Evolutionary conservation across 2,797 vertebrate genomes (phyloP).

Genomic region (Chelidonichthys spinosus): DNA sequence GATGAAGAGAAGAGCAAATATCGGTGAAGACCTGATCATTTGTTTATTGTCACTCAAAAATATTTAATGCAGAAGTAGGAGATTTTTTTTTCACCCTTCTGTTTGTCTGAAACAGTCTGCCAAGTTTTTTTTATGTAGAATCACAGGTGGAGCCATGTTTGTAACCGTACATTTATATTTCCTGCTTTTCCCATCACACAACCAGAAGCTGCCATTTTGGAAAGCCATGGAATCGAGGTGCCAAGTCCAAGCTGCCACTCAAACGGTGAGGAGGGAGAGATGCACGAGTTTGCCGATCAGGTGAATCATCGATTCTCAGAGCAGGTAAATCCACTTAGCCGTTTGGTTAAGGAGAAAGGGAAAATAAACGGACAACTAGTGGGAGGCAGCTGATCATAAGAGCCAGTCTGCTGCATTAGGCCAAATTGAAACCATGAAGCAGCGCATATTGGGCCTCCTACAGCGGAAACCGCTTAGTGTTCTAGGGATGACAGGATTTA

Average conservation of each 20-base stretch:
- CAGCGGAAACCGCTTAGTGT: too few relatives aligned
- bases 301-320: constrained; percentile 82
- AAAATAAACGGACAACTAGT: background rate
- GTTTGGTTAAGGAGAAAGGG: background rate
- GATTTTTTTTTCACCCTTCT: background rate
- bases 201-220: constrained; percentile 88
- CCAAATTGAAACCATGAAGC: too few relatives aligned
- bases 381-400: background rate
- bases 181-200: background rate
- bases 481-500: too few relatives aligned
- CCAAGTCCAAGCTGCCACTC: constrained; percentile 88
- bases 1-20: constrained; percentile 90
- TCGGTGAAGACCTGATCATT: constrained; percentile 74
- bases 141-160: too few relatives aligned
- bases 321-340: constrained; percentile 63
- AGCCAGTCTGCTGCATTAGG: too few relatives aligned
- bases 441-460: too few relatives aligned
- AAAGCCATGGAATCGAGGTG: constrained; percentile 89
- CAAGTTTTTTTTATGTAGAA: too few relatives aligned
- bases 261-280: constrained; percentile 86
- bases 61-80: background rate
- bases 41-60: background rate
- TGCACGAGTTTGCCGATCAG: constrained; percentile 86
- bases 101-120: background rate
- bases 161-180: background rate